Conservation (phyloP, 2,113 vertebrate species). For the Ophthalmotilapia sp. region DNA sequence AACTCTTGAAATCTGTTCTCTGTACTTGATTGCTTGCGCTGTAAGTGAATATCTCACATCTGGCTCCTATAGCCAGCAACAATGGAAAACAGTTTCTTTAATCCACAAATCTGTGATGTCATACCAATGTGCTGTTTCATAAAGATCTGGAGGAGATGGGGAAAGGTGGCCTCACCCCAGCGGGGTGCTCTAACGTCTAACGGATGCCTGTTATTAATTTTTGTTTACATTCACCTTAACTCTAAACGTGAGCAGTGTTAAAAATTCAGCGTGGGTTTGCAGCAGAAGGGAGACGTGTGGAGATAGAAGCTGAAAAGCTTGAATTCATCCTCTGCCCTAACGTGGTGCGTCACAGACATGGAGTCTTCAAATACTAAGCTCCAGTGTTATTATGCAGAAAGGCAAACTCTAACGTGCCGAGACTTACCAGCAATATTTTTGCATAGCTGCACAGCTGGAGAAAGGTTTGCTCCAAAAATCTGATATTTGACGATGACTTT, state of each 20-base stretch:
- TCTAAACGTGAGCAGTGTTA: background rate
- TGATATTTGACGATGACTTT: background rate
- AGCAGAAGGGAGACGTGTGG: background rate
- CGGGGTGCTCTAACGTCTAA: background rate
- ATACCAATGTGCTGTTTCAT: slow-evolving; percentile 27
- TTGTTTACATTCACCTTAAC: slow-evolving; percentile 33
- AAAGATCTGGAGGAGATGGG: slow-evolving; percentile 30
- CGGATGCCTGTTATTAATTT: slow-evolving; percentile 17
- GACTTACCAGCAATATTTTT: background rate
- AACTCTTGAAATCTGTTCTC: background rate
- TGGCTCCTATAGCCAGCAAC: slow-evolving; percentile 47
- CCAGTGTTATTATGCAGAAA: background rate
- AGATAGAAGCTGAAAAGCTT: background rate
- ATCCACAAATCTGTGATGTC: slow-evolving; percentile 40
- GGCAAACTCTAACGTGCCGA: background rate
- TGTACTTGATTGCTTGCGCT: slow-evolving; percentile 12
- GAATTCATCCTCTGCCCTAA: background rate
- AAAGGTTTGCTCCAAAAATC: background rate
- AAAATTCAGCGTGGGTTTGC: background rate
- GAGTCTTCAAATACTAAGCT: background rate
- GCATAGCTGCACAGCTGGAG: background rate
- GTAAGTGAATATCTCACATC: slow-evolving; percentile 38
- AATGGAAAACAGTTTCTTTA: slow-evolving; percentile 40
- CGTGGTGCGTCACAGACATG: background rate
- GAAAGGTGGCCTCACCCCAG: slow-evolving; percentile 12